Evolutionary conservation across 1,140 invertebrate species (phyloP).

Genomic region (Drosophila leontia): DNA sequence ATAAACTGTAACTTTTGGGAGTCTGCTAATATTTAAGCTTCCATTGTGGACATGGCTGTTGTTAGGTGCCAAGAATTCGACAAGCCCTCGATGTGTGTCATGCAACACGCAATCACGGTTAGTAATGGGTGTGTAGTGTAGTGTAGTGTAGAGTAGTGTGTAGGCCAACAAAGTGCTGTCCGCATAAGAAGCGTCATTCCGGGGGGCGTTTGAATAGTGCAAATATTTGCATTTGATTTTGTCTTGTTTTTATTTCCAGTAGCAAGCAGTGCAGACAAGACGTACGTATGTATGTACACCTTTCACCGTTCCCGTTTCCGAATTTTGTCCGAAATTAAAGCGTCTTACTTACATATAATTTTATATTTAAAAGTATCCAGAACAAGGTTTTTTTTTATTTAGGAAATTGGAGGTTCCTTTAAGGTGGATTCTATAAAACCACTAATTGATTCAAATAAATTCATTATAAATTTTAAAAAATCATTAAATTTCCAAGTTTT

Average conservation of each 20-base stretch:
- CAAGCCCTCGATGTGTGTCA: constrained; percentile 31
- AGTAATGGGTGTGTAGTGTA: constrained; percentile 28
- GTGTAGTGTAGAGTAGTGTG: constrained; percentile 18
- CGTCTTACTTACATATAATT: background rate
- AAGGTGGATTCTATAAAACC: no score
- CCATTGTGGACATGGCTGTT: constrained; percentile 22
- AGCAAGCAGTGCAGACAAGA: constrained; percentile 19
- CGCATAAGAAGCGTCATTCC: constrained; percentile 9
- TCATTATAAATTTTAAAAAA: no score
- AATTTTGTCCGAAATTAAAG: background rate
- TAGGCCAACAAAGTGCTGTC: constrained; percentile 22
- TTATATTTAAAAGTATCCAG: no score
- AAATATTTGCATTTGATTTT: constrained; percentile 41
- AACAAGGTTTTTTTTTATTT: no score
- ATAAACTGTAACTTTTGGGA: constrained; percentile 4
- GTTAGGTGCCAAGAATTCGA: constrained; percentile 20
- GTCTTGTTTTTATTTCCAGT: constrained; percentile 23
- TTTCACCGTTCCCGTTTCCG: background rate
- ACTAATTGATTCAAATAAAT: no score
- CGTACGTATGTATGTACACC: constrained; percentile 3
- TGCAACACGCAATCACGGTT: constrained; percentile 49
- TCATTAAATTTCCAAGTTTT: background rate
- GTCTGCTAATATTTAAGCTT: constrained; percentile 16
- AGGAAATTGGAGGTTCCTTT: no score
- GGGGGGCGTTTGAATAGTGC: constrained; percentile 9